Evolutionary conservation across 1,140 invertebrate genomes (phyloP), one percentile per base, ranked within the genome.

Genomic region (Scaptodrosophila lebanonensis): DNA sequence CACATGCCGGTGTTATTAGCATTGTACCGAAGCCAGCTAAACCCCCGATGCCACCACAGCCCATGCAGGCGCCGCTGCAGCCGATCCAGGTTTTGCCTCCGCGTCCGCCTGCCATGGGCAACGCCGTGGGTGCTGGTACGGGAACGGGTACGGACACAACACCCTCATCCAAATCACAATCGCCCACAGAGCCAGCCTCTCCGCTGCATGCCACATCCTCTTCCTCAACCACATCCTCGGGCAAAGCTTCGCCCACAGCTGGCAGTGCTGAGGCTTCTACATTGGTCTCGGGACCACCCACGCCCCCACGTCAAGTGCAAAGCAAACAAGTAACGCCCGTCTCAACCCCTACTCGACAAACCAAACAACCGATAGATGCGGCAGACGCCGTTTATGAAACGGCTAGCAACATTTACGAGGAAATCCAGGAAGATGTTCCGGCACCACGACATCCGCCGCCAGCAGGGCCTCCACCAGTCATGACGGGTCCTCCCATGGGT

Each of bases 1-100:
- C 83, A 17, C 87, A 88, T 49, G 86, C 66, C 8, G 82, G 83
- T 0, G 85, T 86, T 44, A 86, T 87, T 12, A 87, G 83, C 52
- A 71, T 84, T 53, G 82, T 84, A 16, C 69, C 70, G 40, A 76
- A 85, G 49, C 54, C 77, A 30, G 87, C 86, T 2, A 88, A 88
- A 52, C 88, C 89, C 4, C 87, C 87, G 7, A 71, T 88, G 35
- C 87, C 86, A 36, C 89, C 90, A 7, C 89, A 90, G 12, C 86
- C 88, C 2, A 88, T 89, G 20, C 87, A 89, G 3, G 72, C 88
- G 3, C 82, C 88, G 0, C 88, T 90, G 18, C 88, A 89, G 20
- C 84, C 88, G 2, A 88, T 89, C 1, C 88, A 89, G 11, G 87
- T 89, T 0, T 64, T 88, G 8, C 76, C 88, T 0, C 86, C 87